A percentile compares a stretch with the other conserved stretches of the same genome.
Conservation (phyloP, 2,797 vertebrate species). For the Liparis tanakae region DNA sequence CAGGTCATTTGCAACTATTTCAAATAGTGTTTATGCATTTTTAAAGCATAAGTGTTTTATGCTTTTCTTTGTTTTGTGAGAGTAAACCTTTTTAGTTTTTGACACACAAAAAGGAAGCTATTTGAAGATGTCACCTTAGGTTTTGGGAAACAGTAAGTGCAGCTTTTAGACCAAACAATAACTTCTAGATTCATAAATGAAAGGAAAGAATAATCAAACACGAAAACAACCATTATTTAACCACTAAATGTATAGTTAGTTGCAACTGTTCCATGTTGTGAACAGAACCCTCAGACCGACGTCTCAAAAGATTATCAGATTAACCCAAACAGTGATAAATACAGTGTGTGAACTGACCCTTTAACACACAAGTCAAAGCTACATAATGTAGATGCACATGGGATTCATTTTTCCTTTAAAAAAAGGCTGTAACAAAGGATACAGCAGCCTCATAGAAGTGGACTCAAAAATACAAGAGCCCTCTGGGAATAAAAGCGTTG, state of each 20-base stretch:
- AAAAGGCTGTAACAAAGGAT: constrained; percentile 6
- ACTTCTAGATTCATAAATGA: background rate
- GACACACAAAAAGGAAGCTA: background rate
- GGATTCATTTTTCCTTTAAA: constrained; percentile 10
- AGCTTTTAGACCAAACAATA: background rate
- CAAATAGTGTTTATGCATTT: background rate
- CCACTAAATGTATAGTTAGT: background rate
- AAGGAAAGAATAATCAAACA: background rate
- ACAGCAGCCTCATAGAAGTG: constrained; percentile 27
- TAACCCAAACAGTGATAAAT: background rate
- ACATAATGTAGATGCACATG: background rate
- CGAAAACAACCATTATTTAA: background rate
- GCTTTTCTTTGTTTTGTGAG: constrained; percentile 3
- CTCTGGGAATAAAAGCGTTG: constrained; percentile 58
- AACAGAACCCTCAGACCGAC: background rate
- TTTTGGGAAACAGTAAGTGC: background rate
- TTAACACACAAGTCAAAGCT: background rate
- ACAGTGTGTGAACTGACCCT: background rate
- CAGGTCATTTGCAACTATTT: background rate
- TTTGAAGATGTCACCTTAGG: background rate
- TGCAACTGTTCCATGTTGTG: background rate
- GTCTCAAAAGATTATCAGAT: background rate
- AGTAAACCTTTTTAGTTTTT: background rate
- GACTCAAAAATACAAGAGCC: constrained; percentile 38
- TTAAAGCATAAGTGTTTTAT: background rate